Percentiles rank a stretch among this genome's conserved stretches.
Evolutionary conservation across 2,113 vertebrate species (phyloP).

Genomic region (Chlorodrepanis virens): DNA sequence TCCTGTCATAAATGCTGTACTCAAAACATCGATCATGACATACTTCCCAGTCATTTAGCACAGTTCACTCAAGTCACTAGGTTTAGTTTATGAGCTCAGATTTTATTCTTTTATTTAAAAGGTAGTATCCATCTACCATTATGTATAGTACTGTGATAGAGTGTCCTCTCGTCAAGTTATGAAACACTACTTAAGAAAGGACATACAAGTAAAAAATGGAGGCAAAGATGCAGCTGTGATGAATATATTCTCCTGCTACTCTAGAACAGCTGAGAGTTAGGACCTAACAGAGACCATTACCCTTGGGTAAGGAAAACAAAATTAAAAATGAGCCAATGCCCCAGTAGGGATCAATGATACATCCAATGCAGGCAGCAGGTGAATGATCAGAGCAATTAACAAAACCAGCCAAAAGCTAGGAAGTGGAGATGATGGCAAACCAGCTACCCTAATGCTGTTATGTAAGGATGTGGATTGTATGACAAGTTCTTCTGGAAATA

Average conservation of each 20-base stretch:
- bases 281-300: neutral
- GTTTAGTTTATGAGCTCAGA: neutral
- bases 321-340: neutral
- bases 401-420: neutral
- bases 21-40: neutral
- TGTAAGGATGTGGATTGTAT: neutral
- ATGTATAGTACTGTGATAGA: neutral
- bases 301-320: neutral
- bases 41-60: neutral
- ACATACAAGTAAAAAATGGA: neutral
- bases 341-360: neutral
- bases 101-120: neutral
- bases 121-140: neutral
- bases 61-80: neutral
- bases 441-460: fast-evolving
- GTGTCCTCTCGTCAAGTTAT: neutral
- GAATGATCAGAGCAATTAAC: neutral
- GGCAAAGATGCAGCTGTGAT: neutral
- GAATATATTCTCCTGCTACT: neutral
- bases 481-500: neutral
- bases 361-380: neutral
- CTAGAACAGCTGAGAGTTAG: neutral
- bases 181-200: neutral
- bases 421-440: neutral
- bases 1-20: neutral